These are phyloP conservation scores for Perccottus glenii DNA, from an alignment of 2,113 vertebrate species.

Conservation along the genomic window DNA sequence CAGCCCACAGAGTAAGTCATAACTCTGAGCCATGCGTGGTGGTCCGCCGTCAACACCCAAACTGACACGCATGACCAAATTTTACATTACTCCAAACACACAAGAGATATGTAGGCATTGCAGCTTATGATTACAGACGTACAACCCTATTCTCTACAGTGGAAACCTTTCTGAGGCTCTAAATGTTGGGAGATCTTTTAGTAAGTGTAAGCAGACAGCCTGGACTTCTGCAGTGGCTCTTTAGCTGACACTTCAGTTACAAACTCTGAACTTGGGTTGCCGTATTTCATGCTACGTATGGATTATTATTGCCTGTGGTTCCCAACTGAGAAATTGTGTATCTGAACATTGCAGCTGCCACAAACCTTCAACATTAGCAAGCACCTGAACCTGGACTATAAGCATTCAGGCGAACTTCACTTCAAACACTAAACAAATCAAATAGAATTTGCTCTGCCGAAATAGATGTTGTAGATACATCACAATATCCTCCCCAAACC, in stretches of 20 bases:
- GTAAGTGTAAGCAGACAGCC: conserved; percentile 30
- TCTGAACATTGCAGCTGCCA: neutral
- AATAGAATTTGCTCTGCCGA: too few species aligned
- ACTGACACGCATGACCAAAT: conserved; percentile 43
- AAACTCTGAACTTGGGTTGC: neutral
- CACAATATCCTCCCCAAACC: too few species aligned
- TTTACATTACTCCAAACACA: conserved; percentile 40
- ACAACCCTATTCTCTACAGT: conserved; percentile 9
- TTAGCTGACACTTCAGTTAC: conserved; percentile 11
- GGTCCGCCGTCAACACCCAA: conserved; percentile 31
- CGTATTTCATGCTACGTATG: conserved; percentile 11
- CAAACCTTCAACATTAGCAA: neutral
- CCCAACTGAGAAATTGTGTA: neutral
- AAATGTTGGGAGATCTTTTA: conserved; percentile 10
- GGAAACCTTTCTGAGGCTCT: conserved; percentile 10
- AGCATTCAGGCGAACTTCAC: too few species aligned
- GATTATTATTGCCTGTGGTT: conserved; percentile 9
- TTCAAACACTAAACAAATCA: too few species aligned
- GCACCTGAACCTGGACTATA: neutral
- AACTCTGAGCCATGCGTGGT: conserved; percentile 45
- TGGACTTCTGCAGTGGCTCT: conserved; percentile 15
- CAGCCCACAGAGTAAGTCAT: conserved; percentile 54
- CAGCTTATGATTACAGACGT: conserved; percentile 31
- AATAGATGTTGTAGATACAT: too few species aligned
- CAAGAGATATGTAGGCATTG: conserved; percentile 36